phyloP scores from a whole-genome alignment of 23 tunicate genomes.

The Aplidium turbinatum region DNA sequence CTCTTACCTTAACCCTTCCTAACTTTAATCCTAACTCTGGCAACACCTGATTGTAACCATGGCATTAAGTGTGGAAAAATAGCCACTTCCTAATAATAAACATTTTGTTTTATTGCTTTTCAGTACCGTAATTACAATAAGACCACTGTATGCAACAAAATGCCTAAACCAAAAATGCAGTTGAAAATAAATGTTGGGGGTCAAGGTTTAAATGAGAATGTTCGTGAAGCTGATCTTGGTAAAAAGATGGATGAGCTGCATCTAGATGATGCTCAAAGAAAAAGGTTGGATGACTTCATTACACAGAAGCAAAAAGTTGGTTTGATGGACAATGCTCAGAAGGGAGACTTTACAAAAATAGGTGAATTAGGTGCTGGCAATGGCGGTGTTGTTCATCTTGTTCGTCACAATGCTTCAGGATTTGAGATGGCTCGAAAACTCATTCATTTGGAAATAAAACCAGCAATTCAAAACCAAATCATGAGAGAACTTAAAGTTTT shows the following conservation, averaged over 20 bases:
- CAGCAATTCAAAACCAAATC: conserved; percentile 83
- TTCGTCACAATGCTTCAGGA: conserved; percentile 79
- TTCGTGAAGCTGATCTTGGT: no score
- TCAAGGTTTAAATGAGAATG: no score
- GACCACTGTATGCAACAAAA: no score
- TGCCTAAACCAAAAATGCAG: no score
- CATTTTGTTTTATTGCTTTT: no score
- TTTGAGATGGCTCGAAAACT: conserved; percentile 92
- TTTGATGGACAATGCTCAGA: conserved; percentile 91
- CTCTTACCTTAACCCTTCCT: no score
- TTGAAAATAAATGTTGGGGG: no score
- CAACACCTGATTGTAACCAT: no score
- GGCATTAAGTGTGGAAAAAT: no score
- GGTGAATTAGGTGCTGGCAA: conserved; percentile 97
- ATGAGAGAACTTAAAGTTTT: conserved; percentile 83
- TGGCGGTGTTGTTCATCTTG: conserved; percentile 97
- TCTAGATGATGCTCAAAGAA: conserved; percentile 86
- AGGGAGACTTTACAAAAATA: conserved; percentile 70
- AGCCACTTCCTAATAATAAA: no score
- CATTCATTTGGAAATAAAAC: conserved; percentile 92
- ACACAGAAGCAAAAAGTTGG: conserved; percentile 92
- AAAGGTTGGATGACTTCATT: conserved; percentile 79
- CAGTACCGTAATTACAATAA: no score
- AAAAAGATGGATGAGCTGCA: conserved; percentile 61
- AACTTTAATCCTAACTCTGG: no score